phyloP scores from a whole-genome alignment of 2,797 vertebrate genomes.

The Crypturellus tataupa region DNA sequence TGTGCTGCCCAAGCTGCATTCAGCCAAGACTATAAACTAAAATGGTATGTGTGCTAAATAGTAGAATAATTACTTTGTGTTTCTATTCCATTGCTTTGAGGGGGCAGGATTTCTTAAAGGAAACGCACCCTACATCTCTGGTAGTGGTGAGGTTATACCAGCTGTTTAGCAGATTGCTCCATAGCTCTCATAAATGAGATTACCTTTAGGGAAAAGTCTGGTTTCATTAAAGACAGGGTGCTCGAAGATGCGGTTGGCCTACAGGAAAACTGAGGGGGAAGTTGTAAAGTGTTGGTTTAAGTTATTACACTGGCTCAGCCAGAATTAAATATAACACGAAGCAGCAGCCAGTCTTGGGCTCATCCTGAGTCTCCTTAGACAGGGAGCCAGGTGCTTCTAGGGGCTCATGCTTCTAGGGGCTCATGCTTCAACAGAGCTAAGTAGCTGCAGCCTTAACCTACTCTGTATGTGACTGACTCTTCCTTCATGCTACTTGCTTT shows the following conservation, averaged over 20 bases:
- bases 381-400: not conserved
- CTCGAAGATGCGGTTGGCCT: not conserved
- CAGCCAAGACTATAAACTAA: not conserved
- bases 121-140: not conserved
- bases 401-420: not conserved
- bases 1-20: too few species aligned
- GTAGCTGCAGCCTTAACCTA: not conserved
- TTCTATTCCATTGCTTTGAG: not conserved
- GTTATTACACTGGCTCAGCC: not conserved
- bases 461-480: not conserved
- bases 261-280: not conserved
- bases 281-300: not conserved
- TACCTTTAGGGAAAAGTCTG: accelerated
- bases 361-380: not conserved
- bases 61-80: not conserved
- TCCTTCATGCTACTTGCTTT: not conserved
- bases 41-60: not conserved
- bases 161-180: not conserved
- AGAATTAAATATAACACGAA: not conserved
- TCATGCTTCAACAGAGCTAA: not conserved
- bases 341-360: not conserved
- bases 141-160: not conserved
- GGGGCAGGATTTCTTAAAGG: not conserved
- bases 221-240: not conserved
- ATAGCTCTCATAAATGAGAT: not conserved